A percentile compares a stretch with the other conserved stretches of the same genome.
Evolutionary conservation across 2,888 invertebrate genomes (phyloP).

Genomic region (Tineola bisselliella): DNA sequence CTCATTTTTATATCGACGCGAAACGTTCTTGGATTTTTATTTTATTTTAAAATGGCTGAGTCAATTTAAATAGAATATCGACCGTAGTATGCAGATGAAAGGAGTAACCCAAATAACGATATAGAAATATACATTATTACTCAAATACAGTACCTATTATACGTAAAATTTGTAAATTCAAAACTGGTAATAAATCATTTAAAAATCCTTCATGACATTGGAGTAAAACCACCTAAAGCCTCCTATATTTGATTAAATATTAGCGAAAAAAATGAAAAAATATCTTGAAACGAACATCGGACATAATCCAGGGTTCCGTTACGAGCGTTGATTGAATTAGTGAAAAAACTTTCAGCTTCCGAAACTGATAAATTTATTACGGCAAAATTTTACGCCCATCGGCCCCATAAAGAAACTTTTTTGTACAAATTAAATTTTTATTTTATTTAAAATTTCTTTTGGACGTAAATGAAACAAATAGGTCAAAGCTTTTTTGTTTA

Average conservation of each 20-base stretch:
- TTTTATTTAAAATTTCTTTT: constrained; percentile 1
- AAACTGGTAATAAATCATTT: not conserved
- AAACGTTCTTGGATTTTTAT: too few species aligned
- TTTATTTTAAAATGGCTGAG: too few species aligned
- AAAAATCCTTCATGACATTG: not conserved
- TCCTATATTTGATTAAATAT: constrained; percentile 6
- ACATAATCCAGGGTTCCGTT: constrained; percentile 11
- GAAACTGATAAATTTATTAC: constrained; percentile 52
- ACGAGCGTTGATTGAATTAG: constrained; percentile 53
- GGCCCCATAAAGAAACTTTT: constrained; percentile 33
- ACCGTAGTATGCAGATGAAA: too few species aligned
- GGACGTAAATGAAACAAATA: not conserved
- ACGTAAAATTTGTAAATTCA: too few species aligned
- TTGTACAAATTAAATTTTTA: not conserved
- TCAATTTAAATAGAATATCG: too few species aligned
- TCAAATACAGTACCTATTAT: too few species aligned
- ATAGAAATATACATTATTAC: too few species aligned
- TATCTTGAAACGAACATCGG: not conserved
- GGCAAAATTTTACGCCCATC: constrained; percentile 35
- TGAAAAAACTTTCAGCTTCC: constrained; percentile 45
- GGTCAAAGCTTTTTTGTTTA: not conserved
- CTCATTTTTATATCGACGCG: too few species aligned
- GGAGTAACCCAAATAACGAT: too few species aligned
- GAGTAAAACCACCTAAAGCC: not conserved
- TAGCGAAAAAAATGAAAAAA: not conserved